phyloP scores from a whole-genome alignment of 2,888 invertebrate species.

The Hypomecis atomaria region DNA sequence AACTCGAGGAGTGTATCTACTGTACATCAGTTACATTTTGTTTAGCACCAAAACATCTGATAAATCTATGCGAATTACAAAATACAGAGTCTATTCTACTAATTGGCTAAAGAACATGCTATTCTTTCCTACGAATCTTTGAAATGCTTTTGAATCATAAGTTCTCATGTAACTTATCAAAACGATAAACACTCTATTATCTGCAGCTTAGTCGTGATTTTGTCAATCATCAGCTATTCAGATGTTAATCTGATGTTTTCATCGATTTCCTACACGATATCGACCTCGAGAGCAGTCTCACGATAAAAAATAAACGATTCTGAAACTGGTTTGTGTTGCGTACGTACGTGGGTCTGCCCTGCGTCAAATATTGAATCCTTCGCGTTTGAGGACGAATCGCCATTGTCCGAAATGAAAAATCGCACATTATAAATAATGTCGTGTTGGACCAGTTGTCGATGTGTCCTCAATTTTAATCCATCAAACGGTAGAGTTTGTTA shows the following conservation, averaged over 20 bases:
- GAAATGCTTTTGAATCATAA: not conserved
- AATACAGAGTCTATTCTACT: no score
- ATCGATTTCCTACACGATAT: slow-evolving; percentile 1
- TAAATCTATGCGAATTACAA: no score
- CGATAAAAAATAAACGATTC: slow-evolving; percentile 8
- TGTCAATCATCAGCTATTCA: not conserved
- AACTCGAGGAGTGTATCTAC: no score
- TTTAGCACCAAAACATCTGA: no score
- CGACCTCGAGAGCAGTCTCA: slow-evolving; percentile 2
- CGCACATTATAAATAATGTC: slow-evolving; percentile 25
- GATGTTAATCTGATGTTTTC: slow-evolving; percentile 1
- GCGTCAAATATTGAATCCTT: slow-evolving; percentile 16
- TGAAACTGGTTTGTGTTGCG: slow-evolving; percentile 29
- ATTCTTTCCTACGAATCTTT: not conserved
- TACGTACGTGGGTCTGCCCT: slow-evolving; percentile 2
- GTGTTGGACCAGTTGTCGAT: slow-evolving; percentile 42
- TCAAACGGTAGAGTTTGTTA: slow-evolving; percentile 24
- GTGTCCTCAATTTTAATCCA: slow-evolving; percentile 44
- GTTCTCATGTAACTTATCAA: not conserved
- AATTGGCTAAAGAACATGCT: not conserved
- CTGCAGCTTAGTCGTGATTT: not conserved
- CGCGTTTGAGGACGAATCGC: slow-evolving; percentile 17
- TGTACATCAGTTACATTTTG: no score
- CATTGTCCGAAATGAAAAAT: slow-evolving; percentile 38
- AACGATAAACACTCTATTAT: not conserved